phyloP scores from a whole-genome alignment of 2,888 invertebrate genomes.

The Tricholauxania praeusta region DNA sequence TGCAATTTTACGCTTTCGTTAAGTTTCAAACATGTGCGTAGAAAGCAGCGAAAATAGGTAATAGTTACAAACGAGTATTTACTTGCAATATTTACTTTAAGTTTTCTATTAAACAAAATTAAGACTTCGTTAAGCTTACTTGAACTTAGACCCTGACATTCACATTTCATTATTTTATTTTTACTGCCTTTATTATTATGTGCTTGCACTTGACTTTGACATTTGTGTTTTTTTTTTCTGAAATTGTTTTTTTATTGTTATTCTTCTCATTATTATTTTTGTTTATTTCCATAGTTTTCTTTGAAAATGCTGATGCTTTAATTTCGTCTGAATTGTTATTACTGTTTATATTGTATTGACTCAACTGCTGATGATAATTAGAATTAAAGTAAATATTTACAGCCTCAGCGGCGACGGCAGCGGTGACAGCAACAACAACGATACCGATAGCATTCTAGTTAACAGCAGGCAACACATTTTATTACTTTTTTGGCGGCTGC shows the following conservation, averaged over 20 bases:
- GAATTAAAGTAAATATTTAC: slow-evolving; percentile 19
- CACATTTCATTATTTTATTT: neutral
- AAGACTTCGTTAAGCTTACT: neutral
- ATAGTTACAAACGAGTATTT: neutral
- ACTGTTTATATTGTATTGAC: slow-evolving; percentile 12
- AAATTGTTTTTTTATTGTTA: neutral
- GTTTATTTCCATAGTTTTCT: too few species aligned
- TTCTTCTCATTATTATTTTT: neutral
- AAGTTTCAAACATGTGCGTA: slow-evolving; percentile 12
- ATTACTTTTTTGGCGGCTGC: neutral
- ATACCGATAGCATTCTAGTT: neutral
- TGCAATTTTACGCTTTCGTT: neutral
- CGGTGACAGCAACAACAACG: slow-evolving; percentile 8
- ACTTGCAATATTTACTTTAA: neutral
- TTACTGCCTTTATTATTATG: neutral
- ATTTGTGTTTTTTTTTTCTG: too few species aligned
- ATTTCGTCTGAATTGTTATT: neutral
- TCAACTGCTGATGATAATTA: slow-evolving; percentile 24
- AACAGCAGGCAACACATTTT: neutral
- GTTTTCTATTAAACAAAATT: too few species aligned
- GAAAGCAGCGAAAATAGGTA: neutral
- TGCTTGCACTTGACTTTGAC: slow-evolving; percentile 1
- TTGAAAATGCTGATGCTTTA: neutral
- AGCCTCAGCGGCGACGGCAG: neutral
- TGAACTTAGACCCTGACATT: slow-evolving; percentile 3